phyloP scores from a whole-genome alignment of 64 coral and sea anemone genomes.

The Stylophora pistillata region DNA sequence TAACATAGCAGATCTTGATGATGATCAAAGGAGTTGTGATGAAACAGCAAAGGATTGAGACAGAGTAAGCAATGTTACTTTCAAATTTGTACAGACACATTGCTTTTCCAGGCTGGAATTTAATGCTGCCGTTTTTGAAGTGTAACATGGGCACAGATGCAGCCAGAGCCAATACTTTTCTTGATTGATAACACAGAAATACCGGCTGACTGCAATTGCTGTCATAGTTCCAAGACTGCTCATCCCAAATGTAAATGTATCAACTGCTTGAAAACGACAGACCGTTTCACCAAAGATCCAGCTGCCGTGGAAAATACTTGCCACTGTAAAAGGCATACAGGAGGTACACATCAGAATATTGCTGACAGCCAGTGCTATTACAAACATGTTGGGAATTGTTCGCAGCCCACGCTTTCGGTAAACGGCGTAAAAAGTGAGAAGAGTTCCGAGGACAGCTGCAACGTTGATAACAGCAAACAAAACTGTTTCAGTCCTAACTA shows the following conservation, averaged over 20 bases:
- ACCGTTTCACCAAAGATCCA: conserved; percentile 53
- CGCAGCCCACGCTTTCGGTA: conserved; percentile 30
- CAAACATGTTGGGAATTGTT: conserved; percentile 57
- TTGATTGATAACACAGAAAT: conserved; percentile 52
- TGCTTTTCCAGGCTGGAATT: conserved; percentile 60
- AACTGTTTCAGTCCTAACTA: conserved; percentile 9
- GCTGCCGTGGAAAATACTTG: conserved; percentile 42
- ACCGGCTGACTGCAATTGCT: conserved; percentile 62
- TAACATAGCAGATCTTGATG: conserved; percentile 42
- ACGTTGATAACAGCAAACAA: conserved; percentile 2
- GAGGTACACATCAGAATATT: conserved; percentile 36
- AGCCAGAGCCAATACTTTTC: conserved; percentile 39
- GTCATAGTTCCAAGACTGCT: conserved; percentile 50
- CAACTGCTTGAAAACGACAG: conserved; percentile 58
- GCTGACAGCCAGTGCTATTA: conserved; percentile 42
- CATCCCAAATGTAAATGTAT: conserved; percentile 45
- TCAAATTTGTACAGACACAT: conserved; percentile 58
- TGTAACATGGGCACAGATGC: conserved; percentile 26
- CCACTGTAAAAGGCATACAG: conserved; percentile 66
- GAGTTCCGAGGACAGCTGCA: conserved; percentile 21
- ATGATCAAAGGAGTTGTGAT: conserved; percentile 41
- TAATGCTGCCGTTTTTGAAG: neutral
- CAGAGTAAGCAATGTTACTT: conserved; percentile 39
- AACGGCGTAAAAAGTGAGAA: conserved; percentile 35
- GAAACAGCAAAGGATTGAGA: conserved; percentile 31